Evolutionary conservation across 2,888 invertebrate genomes (phyloP).

Genomic region (Amblyjoppa proteus): DNA sequence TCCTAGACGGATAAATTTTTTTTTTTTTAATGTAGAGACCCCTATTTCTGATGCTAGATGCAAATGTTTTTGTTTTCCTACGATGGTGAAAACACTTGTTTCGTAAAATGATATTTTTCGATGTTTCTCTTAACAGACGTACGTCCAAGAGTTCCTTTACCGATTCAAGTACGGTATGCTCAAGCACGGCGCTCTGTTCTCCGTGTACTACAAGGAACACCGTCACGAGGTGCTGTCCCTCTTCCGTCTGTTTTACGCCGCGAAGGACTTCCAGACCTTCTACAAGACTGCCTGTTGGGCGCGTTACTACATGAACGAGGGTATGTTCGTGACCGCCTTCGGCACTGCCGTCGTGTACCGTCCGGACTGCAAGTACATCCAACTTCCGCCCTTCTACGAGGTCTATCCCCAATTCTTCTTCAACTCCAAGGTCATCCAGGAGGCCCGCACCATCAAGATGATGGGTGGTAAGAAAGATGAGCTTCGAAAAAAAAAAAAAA

Average conservation of each 20-base stretch:
- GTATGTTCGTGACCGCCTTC: conserved; percentile 89
- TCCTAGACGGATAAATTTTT: too few species aligned
- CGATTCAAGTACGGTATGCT: conserved; percentile 85
- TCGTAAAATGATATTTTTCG: background rate
- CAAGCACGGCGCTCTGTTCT: conserved; percentile 88
- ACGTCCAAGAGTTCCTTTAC: conserved; percentile 79
- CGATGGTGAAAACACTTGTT: background rate
- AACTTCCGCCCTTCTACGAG: conserved; percentile 91
- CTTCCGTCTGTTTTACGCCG: conserved; percentile 89
- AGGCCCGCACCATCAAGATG: conserved; percentile 88
- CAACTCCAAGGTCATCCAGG: conserved; percentile 89
- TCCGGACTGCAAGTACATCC: conserved; percentile 88
- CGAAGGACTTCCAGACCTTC: conserved; percentile 91
- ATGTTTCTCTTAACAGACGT: conserved; percentile 73
- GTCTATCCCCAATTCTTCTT: conserved; percentile 91
- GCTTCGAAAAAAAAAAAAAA: background rate
- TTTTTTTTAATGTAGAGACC: too few species aligned
- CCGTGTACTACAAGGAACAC: conserved; percentile 88
- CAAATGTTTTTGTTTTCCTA: background rate
- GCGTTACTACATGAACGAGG: conserved; percentile 89
- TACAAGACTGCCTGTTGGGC: conserved; percentile 90
- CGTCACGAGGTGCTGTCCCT: conserved; percentile 88
- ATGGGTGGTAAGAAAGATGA: conserved; percentile 80
- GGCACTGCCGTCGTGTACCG: conserved; percentile 89
- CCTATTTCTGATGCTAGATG: background rate